A percentile compares a stretch with the other conserved stretches of the same genome.
Evolutionary conservation across 2,888 invertebrate genomes (phyloP).

Genomic region (Agriopis leucophaearia): DNA sequence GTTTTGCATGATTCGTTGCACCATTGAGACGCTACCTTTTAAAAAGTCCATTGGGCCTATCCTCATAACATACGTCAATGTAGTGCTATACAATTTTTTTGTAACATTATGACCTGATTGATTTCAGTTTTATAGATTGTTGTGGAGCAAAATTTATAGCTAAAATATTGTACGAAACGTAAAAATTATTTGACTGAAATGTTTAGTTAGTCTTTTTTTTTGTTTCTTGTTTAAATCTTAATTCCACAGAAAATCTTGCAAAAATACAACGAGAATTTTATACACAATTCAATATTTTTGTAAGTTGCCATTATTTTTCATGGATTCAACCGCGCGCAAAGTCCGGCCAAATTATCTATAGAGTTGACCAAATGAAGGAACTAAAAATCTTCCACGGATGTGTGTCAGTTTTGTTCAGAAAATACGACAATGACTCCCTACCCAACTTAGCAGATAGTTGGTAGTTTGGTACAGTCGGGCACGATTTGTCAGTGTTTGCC

Average conservation of each 20-base stretch:
- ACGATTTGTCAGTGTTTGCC: constrained; percentile 65
- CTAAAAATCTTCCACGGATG: neutral
- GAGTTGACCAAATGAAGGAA: constrained; percentile 1
- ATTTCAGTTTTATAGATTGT: no score
- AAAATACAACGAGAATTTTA: constrained; percentile 39
- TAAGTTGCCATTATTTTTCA: constrained; percentile 35
- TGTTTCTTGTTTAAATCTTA: neutral
- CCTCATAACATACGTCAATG: no score
- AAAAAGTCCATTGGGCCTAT: no score
- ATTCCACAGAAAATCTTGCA: constrained; percentile 9
- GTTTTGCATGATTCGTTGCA: no score
- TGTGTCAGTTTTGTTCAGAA: neutral
- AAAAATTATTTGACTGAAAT: no score
- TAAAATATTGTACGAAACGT: no score
- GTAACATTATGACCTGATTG: no score
- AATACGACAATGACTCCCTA: neutral
- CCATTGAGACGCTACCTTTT: no score
- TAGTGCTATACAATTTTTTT: no score
- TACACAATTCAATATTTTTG: constrained; percentile 49
- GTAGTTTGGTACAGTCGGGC: constrained; percentile 25
- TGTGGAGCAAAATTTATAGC: no score
- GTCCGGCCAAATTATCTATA: constrained; percentile 44
- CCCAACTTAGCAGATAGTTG: neutral
- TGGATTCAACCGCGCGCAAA: constrained; percentile 9
- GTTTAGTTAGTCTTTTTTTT: no score